These are phyloP conservation scores for Meganola albula DNA, from an alignment of 2,888 invertebrate species.

Conservation along the genomic window DNA sequence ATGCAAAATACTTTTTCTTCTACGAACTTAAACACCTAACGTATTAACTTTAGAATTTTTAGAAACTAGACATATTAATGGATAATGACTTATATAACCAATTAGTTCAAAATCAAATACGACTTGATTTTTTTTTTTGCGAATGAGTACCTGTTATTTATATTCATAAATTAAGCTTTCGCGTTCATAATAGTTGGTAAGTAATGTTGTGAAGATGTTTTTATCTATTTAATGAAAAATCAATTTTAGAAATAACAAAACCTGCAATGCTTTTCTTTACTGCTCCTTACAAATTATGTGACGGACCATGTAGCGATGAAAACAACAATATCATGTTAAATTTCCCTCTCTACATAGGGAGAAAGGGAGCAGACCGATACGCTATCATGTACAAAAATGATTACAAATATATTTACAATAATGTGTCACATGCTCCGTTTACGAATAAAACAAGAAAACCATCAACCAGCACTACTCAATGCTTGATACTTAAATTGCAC, in stretches of 20 bases:
- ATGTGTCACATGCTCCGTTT: slow-evolving; percentile 36
- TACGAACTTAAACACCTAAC: too few relatives aligned
- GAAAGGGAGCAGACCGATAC: slow-evolving; percentile 31
- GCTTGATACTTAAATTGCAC: slow-evolving; percentile 11
- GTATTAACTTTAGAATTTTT: too few relatives aligned
- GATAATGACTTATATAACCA: too few relatives aligned
- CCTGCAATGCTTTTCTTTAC: slow-evolving; percentile 51
- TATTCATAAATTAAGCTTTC: too few relatives aligned
- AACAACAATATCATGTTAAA: slow-evolving; percentile 34
- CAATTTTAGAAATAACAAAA: slow-evolving; percentile 43
- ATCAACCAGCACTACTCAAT: slow-evolving; percentile 6
- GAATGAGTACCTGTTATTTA: too few relatives aligned
- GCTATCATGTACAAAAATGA: slow-evolving; percentile 36
- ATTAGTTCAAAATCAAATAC: too few relatives aligned
- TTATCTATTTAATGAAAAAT: slow-evolving; percentile 8
- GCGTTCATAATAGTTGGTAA: not conserved
- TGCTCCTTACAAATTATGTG: slow-evolving; percentile 55
- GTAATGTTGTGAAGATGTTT: not conserved
- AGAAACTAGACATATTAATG: too few relatives aligned
- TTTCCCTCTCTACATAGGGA: slow-evolving; percentile 53
- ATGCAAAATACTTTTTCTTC: too few relatives aligned
- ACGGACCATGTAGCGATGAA: slow-evolving; percentile 36
- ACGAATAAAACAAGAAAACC: slow-evolving; percentile 25
- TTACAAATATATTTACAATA: slow-evolving; percentile 20
- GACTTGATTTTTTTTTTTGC: not conserved